Conservation (phyloP, 2,113 vertebrate species). For the Hoplias malabaricus region DNA sequence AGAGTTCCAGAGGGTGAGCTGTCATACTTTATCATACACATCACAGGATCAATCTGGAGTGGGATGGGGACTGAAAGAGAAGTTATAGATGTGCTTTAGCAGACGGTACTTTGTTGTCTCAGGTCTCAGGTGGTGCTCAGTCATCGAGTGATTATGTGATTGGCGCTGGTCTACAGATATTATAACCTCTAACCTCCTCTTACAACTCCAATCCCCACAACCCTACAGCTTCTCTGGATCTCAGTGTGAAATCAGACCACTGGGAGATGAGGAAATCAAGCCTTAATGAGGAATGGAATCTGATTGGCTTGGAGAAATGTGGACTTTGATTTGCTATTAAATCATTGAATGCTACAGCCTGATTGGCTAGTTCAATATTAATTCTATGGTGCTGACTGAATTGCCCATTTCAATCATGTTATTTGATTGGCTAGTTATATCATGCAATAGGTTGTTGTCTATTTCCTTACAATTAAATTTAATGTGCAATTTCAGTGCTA, state of each 20-base stretch:
- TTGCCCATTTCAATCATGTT: background rate
- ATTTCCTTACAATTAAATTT: too few species aligned
- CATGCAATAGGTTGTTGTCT: too few species aligned
- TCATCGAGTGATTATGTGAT: conserved; percentile 12
- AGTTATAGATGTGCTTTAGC: conserved; percentile 15
- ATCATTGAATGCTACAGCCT: background rate
- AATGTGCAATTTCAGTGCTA: too few species aligned
- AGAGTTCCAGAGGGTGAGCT: conserved; percentile 17
- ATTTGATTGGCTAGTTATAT: background rate
- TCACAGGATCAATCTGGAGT: conserved; percentile 27
- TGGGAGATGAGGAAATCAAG: background rate
- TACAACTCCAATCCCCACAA: background rate
- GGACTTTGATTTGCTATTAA: background rate
- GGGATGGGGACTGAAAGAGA: background rate
- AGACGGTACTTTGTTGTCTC: background rate
- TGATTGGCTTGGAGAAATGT: background rate
- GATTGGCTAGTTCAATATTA: background rate
- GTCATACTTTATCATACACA: conserved; percentile 11
- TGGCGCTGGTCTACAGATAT: conserved; percentile 10
- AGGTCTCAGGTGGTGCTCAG: conserved; percentile 25
- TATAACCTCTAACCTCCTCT: conserved; percentile 16
- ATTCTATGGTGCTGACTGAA: too few species aligned
- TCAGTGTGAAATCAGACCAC: background rate
- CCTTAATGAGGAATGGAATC: too few species aligned
- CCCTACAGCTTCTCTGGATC: background rate